Evolutionary conservation across 2,888 invertebrate species (phyloP).

Genomic region (Mylabris sibirica): DNA sequence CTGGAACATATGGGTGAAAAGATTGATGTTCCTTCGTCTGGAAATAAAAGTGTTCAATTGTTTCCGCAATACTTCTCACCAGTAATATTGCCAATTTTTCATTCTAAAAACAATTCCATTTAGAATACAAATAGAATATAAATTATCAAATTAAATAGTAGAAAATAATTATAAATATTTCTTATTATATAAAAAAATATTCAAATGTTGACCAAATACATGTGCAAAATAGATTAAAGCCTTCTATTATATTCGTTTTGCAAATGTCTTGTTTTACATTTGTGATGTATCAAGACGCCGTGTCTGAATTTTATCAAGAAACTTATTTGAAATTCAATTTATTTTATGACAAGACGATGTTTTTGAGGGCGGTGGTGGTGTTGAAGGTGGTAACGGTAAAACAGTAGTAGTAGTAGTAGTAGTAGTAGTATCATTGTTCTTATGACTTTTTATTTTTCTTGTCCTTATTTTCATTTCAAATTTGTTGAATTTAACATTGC

Average conservation of each 20-base stretch:
- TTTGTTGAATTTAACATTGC: neutral
- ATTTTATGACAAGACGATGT: slow-evolving; percentile 44
- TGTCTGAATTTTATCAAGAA: slow-evolving; percentile 47
- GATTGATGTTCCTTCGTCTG: slow-evolving; percentile 49
- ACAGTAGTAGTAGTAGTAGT: neutral
- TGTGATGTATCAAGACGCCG: slow-evolving; percentile 34
- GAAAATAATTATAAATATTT: no score
- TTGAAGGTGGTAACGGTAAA: neutral
- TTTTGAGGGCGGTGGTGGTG: slow-evolving; percentile 10
- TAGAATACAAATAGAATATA: neutral
- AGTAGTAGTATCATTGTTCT: no score
- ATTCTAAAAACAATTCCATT: neutral
- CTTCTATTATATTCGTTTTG: slow-evolving; percentile 26
- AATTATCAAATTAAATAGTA: neutral
- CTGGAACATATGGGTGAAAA: slow-evolving; percentile 48
- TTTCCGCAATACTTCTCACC: slow-evolving; percentile 30
- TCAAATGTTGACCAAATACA: neutral
- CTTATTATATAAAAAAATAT: no score
- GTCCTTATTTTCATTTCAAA: neutral
- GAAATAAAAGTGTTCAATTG: slow-evolving; percentile 46
- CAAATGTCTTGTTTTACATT: slow-evolving; percentile 36
- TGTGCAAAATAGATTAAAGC: slow-evolving; percentile 30
- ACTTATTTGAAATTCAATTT: slow-evolving; percentile 51
- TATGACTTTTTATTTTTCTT: neutral
- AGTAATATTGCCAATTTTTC: neutral